A percentile compares a stretch with the other conserved stretches of the same genome.
Conservation (phyloP, 1,140 invertebrate genomes). For the Aphidius ervi region DNA sequence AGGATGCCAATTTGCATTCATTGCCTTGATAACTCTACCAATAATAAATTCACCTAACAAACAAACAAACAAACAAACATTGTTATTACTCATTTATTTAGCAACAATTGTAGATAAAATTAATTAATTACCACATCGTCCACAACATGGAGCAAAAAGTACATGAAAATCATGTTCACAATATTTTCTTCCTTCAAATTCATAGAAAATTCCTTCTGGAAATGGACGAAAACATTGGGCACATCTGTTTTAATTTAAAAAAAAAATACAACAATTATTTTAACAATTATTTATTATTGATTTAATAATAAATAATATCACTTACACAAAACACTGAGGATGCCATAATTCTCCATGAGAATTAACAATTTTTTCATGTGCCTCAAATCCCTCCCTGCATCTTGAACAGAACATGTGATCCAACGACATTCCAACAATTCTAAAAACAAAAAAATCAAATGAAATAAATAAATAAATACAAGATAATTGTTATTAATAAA, state of each 20-base stretch:
- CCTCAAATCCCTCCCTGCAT: conserved; percentile 89
- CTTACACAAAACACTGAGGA: conserved; percentile 98
- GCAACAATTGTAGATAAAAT: too few species aligned
- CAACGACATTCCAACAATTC: conserved; percentile 73
- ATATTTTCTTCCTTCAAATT: conserved; percentile 98
- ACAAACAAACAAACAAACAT: too few species aligned
- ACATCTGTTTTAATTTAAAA: conserved; percentile 63
- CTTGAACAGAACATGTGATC: conserved; percentile 90
- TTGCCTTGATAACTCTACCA: conserved; percentile 97
- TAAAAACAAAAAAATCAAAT: conserved; percentile 36
- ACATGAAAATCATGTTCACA: conserved; percentile 99
- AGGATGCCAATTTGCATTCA: conserved; percentile 99
- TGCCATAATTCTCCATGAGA: conserved; percentile 98
- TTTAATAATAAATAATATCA: conserved; percentile 33
- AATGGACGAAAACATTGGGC: conserved; percentile 98
- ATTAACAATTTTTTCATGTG: conserved; percentile 98
- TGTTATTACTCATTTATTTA: too few species aligned
- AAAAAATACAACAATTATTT: conserved; percentile 25
- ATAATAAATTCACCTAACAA: conserved; percentile 86
- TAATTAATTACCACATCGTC: conserved; percentile 77
- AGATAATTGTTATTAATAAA: too few species aligned
- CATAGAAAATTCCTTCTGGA: conserved; percentile 96
- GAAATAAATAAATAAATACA: conserved; percentile 1
- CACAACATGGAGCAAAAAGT: conserved; percentile 96
- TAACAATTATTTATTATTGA: not conserved